phyloP scores from a whole-genome alignment of 2,113 vertebrate genomes.

The Girardinichthys multiradiatus region DNA sequence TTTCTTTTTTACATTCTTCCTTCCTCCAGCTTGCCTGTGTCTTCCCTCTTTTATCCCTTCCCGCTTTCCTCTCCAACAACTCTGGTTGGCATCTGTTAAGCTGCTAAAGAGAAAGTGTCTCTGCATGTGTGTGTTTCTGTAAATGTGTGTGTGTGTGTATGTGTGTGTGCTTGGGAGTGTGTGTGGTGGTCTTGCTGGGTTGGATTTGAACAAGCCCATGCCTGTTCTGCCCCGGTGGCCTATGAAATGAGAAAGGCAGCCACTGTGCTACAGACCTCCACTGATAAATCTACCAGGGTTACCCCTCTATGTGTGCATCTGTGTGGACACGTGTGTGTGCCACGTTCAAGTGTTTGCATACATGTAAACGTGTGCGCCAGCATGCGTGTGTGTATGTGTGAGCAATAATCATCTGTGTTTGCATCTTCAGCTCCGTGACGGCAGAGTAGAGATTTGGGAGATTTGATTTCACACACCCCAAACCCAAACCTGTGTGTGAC shows the following conservation, averaged over 20 bases:
- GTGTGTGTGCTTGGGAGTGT: conserved; percentile 46
- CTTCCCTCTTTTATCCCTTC: conserved; percentile 53
- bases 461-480: conserved; percentile 74
- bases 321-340: conserved; percentile 38
- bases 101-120: conserved; percentile 79
- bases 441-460: conserved; percentile 75
- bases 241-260: conserved; percentile 90
- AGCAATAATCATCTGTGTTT: conserved; percentile 72
- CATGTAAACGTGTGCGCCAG: conserved; percentile 64
- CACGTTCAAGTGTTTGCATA: conserved; percentile 57
- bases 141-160: conserved; percentile 18
- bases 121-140: conserved; percentile 30
- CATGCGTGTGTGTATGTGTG: conserved; percentile 49
- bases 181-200: conserved; percentile 82
- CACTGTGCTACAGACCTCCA: conserved; percentile 86
- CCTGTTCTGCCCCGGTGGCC: conserved; percentile 88
- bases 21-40: conserved; percentile 53
- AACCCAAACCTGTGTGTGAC: conserved; percentile 51
- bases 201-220: conserved; percentile 88
- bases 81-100: conserved; percentile 86
- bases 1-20: conserved; percentile 41
- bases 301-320: conserved; percentile 72
- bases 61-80: conserved; percentile 64
- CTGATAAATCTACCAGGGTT: conserved; percentile 83
- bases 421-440: conserved; percentile 71